Base-by-base conservation (phyloP, 2,113 vertebrate species). In the Pterocles orientalis region DNA sequence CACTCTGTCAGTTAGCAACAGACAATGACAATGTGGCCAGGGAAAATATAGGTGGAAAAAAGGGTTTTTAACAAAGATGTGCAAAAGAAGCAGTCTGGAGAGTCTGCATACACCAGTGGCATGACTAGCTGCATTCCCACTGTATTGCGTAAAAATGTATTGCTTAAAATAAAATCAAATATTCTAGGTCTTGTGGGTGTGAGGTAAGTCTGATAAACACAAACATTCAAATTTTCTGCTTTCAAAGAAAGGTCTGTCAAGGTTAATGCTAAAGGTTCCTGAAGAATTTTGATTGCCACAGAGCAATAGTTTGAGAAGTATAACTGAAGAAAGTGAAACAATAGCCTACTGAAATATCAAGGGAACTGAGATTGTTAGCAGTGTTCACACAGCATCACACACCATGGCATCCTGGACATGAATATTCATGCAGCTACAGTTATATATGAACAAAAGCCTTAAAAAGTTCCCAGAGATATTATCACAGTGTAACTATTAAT, bases 341-440 rank as follows among this genome's bases (percentile, higher is more conserved):
- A 92, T 87, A 93, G 61, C 39, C 70, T 84, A 39, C 34, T 48
- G 82, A 96, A 97, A 79, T 95, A 94, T 31, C 79, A 92, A 95
- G 88, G 96, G 88, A 97, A 82, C 90, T 62, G 75, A 96, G 92
- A 94, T 71, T 90, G 88, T 89, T 73, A 75, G 58, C 69, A 93
- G 56, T 91, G 47, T 80, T 87, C 90, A 82, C 91, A 91, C 61
- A 96, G 57, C 90, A 94, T 65, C 92, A 68, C 92, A 88, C 61
- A 88, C 71, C 81, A 68, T 80, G 60, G 47, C 77, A 82, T 97
- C 62, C 82, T 66, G 95, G 39, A 82, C 29, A 94, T 97, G 95
- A 97, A 97, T 98, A 97, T 97, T 97, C 92, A 97, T 97, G 51
- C 12, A 36, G 31, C 54, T 94, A 82, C 33, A 84, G 26, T 65